Base-by-base conservation (phyloP, 2,888 invertebrate genomes). In the Argyra leucocephala region DNA sequence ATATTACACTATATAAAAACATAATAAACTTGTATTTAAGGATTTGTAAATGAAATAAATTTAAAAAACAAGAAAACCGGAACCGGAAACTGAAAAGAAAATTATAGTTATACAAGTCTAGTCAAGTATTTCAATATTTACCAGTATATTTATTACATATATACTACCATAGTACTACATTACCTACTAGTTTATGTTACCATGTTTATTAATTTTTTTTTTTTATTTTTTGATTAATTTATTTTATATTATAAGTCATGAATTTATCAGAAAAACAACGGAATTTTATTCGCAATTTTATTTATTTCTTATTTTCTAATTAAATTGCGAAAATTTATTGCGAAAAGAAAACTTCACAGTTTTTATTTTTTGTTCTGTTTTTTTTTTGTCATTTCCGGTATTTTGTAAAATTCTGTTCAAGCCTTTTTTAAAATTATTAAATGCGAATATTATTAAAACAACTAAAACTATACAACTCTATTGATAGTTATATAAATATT, bases 51-150 rank as follows among this genome's bases (percentile, higher is more conserved):
- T 9, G 12, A 37, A 15, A 37, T 10, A 37, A 26, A 15, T 31
- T 31, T 31, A 31, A 10, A 10, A n/a, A 5, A 18, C 48, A 48
- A 48, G 48, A 48, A 48, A 48, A 48, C 48, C 48, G 48, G 48
- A 48, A 48, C 48, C 48, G 48, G 48, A 48, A 48, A 48, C 48
- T 48, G n/a, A 48, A 48, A n/a, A 48, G n/a, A 48, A 48, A 48
- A 48, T 48, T 48, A 48, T 5, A 48, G n/a, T 18, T 48, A 31
- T 31, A 31, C 10, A 26, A 31, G 12, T 31, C 5, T 31, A 31
- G 31, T 31, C 7, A 31, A 31, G 31, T 7, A 31, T 31, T 31
- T 31, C 12, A 10, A 10, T 6, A 31, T 31, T 26, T 26, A 9
- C 26, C 26, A 26, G 26, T 26, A 6, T 9, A 12, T 48, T 18